Conservation (phyloP, 2,113 vertebrate species). For the Calyptomena viridis region DNA sequence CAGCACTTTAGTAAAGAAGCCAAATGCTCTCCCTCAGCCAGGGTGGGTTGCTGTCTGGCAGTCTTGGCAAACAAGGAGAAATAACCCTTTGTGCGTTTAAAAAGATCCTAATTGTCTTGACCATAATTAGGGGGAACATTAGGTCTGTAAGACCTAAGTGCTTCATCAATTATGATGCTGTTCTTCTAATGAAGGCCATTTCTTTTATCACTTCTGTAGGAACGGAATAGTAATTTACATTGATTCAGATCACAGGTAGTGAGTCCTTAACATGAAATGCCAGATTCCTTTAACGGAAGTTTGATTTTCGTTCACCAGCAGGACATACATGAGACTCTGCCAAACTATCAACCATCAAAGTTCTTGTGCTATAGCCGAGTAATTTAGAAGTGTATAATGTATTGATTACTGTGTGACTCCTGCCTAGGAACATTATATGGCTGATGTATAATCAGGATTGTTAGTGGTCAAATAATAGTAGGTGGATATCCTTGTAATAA, state of each 20-base stretch:
- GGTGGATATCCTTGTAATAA: not conserved
- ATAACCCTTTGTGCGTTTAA: not conserved
- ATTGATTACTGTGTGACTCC: not conserved
- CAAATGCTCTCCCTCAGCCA: not conserved
- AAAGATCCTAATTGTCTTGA: not conserved
- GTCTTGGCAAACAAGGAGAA: not conserved
- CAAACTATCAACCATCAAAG: not conserved
- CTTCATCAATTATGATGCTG: not conserved
- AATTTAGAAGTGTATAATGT: not conserved
- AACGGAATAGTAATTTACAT: not conserved
- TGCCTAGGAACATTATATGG: not conserved
- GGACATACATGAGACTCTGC: not conserved
- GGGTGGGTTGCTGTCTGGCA: not conserved
- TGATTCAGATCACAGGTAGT: not conserved
- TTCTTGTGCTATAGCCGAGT: not conserved
- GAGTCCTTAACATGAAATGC: not conserved
- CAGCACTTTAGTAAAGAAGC: not conserved
- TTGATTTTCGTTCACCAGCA: not conserved
- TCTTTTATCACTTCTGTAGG: not conserved
- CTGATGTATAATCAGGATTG: not conserved
- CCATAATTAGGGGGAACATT: not conserved
- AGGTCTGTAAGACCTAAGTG: not conserved
- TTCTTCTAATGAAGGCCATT: not conserved
- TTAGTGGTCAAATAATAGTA: not conserved
- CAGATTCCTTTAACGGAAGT: not conserved